Base-by-base conservation (phyloP, 2,888 invertebrate genomes). In the Morpho deidamia region DNA sequence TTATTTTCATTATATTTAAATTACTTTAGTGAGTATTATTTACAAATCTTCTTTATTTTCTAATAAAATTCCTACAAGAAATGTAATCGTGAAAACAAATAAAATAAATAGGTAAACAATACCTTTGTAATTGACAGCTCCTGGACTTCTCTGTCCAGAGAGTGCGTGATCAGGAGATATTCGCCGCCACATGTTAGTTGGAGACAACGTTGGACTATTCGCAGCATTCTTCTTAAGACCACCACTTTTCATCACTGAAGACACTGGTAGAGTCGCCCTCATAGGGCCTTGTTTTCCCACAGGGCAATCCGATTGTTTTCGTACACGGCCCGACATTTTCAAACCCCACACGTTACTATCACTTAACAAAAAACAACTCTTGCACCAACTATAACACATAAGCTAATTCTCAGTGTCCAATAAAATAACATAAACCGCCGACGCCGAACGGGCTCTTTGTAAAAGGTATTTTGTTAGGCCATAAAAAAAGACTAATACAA, bases 201-300 rank as follows among this genome's bases (percentile, higher is more conserved):
- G 93, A 38, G 94, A 93, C 56, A 92, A 82, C 33, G 92, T 91
- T 14, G 94, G 93, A 68, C 93, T 93, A 71, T 91, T 92, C 67
- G 90, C 90, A 59, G 92, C 90, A 66, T 88, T 90, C 71, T 90
- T 91, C 74, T 91, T 91, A 52, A 92, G 79, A 47, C 91, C 91
- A 58, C 91, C 91, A 71, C 92, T 91, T 71, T 94, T 92, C 78
- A 94, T 90, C 61, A 94, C 91, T 56, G 94, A 94, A 52, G 94
- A 93, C 71, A 95, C 93, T 66, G 95, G 94, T 74, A 95, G 87
- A 57, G 94, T 95, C 55, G 95, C 95, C 77, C 94, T 92, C 92
- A 95, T 92, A 64, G 95, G 94, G 52, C 94, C 94, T 81, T 85
- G 84, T 69, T 89, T 89, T 51, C 83, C 81, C 67, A 83, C 84